These are phyloP conservation scores for Grapholita molesta DNA, from an alignment of 1,140 invertebrate species.

Conservation along the genomic window DNA sequence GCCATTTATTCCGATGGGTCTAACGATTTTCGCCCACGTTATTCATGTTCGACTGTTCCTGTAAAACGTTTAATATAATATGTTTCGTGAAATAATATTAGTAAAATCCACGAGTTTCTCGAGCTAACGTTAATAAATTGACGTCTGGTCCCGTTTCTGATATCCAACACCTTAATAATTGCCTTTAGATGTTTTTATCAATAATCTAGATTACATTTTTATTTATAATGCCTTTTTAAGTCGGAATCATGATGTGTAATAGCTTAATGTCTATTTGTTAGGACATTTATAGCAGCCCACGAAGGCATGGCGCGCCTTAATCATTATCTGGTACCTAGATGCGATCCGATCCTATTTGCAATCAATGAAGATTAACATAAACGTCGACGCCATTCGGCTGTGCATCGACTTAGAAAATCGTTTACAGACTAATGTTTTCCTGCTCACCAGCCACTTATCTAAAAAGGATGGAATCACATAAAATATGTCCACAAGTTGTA, in stretches of 20 bases:
- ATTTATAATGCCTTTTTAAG: neutral
- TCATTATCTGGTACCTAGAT: constrained; percentile 43
- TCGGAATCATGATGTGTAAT: neutral
- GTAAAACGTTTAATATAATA: neutral
- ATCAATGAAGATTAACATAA: constrained; percentile 70
- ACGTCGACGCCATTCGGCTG: neutral
- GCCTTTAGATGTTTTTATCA: neutral
- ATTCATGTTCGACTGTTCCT: neutral
- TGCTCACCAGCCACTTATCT: neutral
- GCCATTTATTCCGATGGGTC: neutral
- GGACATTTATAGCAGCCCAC: constrained; percentile 7
- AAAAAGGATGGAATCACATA: neutral
- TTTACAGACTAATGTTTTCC: neutral
- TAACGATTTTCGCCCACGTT: neutral
- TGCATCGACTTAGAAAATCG: neutral
- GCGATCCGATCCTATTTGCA: constrained; percentile 62
- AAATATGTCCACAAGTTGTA: neutral
- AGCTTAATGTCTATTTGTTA: constrained; percentile 2
- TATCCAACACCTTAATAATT: neutral
- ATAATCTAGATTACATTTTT: neutral
- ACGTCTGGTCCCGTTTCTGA: neutral
- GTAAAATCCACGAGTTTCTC: neutral
- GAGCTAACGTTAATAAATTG: neutral
- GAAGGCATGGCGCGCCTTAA: constrained; percentile 47
- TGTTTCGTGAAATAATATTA: neutral